Base-by-base conservation (phyloP, 2,888 invertebrate genomes). In the Cepaea hortensis region DNA sequence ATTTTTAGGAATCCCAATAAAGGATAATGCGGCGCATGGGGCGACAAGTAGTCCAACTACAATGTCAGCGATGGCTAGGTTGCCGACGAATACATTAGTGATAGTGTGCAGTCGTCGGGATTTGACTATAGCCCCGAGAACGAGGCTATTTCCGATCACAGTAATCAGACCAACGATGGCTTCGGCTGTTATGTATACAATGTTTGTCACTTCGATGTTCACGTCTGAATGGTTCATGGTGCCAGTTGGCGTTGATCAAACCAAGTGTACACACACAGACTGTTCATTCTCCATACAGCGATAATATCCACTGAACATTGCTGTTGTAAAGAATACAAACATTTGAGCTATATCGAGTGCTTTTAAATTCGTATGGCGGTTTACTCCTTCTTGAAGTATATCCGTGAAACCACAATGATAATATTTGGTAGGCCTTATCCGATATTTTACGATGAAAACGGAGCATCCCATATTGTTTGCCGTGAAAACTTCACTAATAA, bases 1-100 rank as follows among this genome's bases (percentile, higher is more conserved):
- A 77, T 92, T 77, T 15, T 87, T 80, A 18, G 92, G 92, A 23
- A 92, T 84, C 18, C 92, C 92, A 7, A 90, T 87, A 86, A 90
- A 92, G 77, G 91, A 90, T 3, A 92, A 87, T 15, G 92, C 90
- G 9, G 92, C 92, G 46, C 91, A 77, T 35, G 93, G 93, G 15
- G 92, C 91, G 35, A 92, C 92, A 20, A 93, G 87, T 18, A 93
- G 83, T 5, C 93, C 93, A n/a, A 93, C 93, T 3, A 92, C 87
- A 18, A 92, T 87, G 86, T 93, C 93, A 6, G 93, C 93, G 11
- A 91, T 73, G 3, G 93, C 93, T 70, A 93, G 88, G 88, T 91
- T 93, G 23, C 90, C 93, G 6, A 93, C 92, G 85, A 93, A 93
- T 72, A 90, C 91, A 87, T 93, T 93, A 77, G 93, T 93, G 46